Base-by-base conservation (phyloP, 1,140 invertebrate genomes). In the Galleria mellonella region DNA sequence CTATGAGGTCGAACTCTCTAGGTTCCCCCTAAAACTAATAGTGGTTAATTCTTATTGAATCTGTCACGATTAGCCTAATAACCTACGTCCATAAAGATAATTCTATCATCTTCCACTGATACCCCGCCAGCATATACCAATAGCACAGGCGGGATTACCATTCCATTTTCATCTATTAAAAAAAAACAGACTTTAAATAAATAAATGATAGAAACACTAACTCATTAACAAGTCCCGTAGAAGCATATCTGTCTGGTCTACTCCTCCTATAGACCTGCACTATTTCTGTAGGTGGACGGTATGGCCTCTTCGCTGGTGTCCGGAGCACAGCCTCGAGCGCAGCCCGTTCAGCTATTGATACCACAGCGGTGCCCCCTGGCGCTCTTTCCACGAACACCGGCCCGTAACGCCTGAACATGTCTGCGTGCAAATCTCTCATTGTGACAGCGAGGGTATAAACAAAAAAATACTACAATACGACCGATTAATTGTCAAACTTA, bases 211-310 rank as follows among this genome's bases (percentile, higher is more conserved):
- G 12, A 14, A 32, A 38, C 47, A 72, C 79, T 76, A 31, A 94
- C 91, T 95, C 94, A 73, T 95, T 95, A 9, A 93, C 91, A 28
- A 96, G 88, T 48, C 94, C 94, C 23, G 91, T 89, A 59, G 91
- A 93, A 11, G 93, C 90, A 72, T 95, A 96, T 68, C 92, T 88
- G 76, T 96, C 94, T 0, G 90, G 92, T 9, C 92, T 86, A n/a
- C 88, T 89, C 23, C 81, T 87, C 10, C 95, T 88, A 72, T 96
- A 96, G 59, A 91, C 87, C 6, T 92, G 90, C 30, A 95, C 91
- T 39, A 95, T 92, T 75, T 94, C 93, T 1, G 94, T 94, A 13
- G 94, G 92, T 14, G 95, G 94, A 17, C 96, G 87, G 47, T 93
- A 88, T 0, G 96, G 95, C 67, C 91, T 93, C 61, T 90, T 91